These are phyloP conservation scores for Gibbula magus DNA, from an alignment of 2,888 invertebrate genomes.

Conservation along the genomic window DNA sequence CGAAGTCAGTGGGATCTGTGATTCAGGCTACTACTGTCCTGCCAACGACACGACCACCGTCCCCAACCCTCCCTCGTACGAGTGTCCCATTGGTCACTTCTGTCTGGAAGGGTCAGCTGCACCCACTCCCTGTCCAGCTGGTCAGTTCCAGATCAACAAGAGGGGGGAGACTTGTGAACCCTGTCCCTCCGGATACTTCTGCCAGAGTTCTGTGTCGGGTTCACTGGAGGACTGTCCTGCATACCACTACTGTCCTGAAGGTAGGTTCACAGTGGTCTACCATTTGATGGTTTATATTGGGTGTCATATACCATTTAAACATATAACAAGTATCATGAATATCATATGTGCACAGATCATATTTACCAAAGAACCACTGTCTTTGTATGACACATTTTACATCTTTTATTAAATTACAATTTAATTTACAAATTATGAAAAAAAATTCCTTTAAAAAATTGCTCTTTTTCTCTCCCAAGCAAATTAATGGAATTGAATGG, in stretches of 20 bases:
- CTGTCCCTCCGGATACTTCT: constrained; percentile 71
- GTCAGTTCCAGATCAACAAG: constrained; percentile 60
- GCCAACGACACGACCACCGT: constrained; percentile 62
- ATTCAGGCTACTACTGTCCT: constrained; percentile 72
- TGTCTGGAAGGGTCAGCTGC: constrained; percentile 66
- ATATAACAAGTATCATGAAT: too few relatives aligned
- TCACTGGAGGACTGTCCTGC: constrained; percentile 63
- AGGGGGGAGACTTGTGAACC: constrained; percentile 62
- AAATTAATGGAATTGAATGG: too few relatives aligned
- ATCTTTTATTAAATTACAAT: too few relatives aligned
- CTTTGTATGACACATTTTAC: too few relatives aligned
- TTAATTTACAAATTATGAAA: too few relatives aligned
- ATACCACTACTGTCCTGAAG: constrained; percentile 70
- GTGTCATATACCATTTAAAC: too few relatives aligned
- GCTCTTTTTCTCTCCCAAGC: too few relatives aligned
- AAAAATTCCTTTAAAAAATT: too few relatives aligned
- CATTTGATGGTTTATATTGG: too few relatives aligned
- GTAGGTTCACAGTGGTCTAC: constrained; percentile 43
- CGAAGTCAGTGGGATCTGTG: constrained; percentile 63
- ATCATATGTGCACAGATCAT: too few relatives aligned
- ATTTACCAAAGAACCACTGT: too few relatives aligned
- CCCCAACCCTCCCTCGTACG: constrained; percentile 58
- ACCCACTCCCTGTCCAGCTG: constrained; percentile 63
- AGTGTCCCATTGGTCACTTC: constrained; percentile 64
- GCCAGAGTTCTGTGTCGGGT: constrained; percentile 60